phyloP scores from a whole-genome alignment of 2,113 vertebrate species.

The Neogale vison region DNA sequence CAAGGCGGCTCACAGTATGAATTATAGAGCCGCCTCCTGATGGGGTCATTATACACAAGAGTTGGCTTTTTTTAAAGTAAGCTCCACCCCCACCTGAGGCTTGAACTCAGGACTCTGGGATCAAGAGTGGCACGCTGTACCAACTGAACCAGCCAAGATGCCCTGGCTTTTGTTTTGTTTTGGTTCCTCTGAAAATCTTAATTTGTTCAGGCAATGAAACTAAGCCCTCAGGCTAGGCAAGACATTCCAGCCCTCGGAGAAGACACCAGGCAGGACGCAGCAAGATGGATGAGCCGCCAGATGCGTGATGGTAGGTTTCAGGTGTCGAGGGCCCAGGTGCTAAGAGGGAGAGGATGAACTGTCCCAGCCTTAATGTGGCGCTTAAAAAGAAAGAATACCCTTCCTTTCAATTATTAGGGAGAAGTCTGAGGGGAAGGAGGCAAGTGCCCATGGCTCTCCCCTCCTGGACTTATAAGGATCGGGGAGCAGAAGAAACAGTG shows the following conservation, averaged over 20 bases:
- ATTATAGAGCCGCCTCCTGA: neutral
- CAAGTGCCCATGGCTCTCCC: neutral
- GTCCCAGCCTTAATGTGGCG: neutral
- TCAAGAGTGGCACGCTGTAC: neutral
- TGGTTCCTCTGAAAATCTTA: constrained; percentile 69
- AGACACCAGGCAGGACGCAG: neutral
- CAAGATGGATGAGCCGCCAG: neutral
- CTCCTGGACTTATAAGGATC: neutral
- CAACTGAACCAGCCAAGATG: neutral
- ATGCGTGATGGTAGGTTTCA: neutral
- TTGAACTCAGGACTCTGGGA: neutral
- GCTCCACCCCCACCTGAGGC: neutral
- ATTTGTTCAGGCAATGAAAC: constrained; percentile 82
- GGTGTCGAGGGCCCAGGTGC: neutral
- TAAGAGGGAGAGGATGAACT: neutral
- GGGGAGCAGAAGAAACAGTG: neutral
- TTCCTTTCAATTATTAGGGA: neutral
- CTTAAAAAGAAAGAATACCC: neutral
- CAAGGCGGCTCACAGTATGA: neutral
- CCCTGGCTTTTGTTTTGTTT: neutral
- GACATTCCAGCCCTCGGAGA: neutral
- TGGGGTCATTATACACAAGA: neutral
- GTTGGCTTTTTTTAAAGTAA: too few relatives aligned
- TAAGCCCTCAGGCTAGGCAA: constrained; percentile 21
- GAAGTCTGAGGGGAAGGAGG: neutral